phyloP scores from a whole-genome alignment of 2,888 invertebrate genomes.

The Amphipyra tragopoginis region DNA sequence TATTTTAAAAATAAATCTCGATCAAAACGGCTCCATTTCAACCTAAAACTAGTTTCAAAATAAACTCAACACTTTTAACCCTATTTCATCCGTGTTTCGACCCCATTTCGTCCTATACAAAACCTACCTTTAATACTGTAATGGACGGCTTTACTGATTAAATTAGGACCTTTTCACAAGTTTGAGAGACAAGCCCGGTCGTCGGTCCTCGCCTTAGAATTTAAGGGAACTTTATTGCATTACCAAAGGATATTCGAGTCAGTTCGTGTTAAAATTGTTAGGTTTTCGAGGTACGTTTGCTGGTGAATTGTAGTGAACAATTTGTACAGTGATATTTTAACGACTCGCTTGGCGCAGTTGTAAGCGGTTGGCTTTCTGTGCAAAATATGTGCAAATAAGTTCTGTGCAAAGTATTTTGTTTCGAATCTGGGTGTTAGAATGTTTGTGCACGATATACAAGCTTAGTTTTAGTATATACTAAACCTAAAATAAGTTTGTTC shows the following conservation, averaged over 20 bases:
- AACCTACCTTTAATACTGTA: slow-evolving; percentile 25
- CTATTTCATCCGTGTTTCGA: not conserved
- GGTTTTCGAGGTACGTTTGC: slow-evolving; percentile 15
- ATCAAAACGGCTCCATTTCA: too few relatives aligned
- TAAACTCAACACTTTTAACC: too few relatives aligned
- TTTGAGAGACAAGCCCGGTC: slow-evolving; percentile 19
- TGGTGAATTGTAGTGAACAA: slow-evolving; percentile 1
- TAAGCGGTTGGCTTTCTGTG: not conserved
- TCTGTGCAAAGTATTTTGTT: too few relatives aligned
- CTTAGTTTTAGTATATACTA: too few relatives aligned
- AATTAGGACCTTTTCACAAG: slow-evolving; percentile 40
- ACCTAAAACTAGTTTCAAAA: too few relatives aligned
- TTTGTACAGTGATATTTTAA: slow-evolving; percentile 9
- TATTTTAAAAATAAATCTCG: too few relatives aligned
- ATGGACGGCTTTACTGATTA: slow-evolving; percentile 48
- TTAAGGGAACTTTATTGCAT: slow-evolving; percentile 33
- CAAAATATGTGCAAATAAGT: not conserved
- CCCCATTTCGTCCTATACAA: slow-evolving; percentile 13
- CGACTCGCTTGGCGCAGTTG: not conserved
- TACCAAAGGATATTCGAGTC: slow-evolving; percentile 38
- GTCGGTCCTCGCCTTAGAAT: slow-evolving; percentile 27
- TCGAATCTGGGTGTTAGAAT: too few relatives aligned
- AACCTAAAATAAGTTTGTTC: too few relatives aligned
- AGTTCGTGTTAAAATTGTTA: slow-evolving; percentile 32
- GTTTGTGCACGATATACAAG: too few relatives aligned